Conservation (phyloP, 2,797 vertebrate genomes). For the Gymnocypris eckloni region DNA sequence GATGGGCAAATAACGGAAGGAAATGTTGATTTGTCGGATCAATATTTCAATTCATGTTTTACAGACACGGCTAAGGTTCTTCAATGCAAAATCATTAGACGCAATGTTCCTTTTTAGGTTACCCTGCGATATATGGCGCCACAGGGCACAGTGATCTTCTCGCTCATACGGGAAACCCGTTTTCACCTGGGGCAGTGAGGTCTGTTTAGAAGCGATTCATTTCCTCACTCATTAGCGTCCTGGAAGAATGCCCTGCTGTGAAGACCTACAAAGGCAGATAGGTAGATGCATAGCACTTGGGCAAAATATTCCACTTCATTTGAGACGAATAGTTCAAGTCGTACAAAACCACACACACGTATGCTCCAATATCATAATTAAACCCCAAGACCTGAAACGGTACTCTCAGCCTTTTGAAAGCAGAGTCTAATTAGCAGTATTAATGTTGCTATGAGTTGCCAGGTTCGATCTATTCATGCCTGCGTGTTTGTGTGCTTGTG, state of each 20-base stretch:
- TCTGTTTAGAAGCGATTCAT: slow-evolving; percentile 51
- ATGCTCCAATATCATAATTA: slow-evolving; percentile 51
- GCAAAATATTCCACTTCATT: slow-evolving; percentile 48
- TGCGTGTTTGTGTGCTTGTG: slow-evolving; percentile 12
- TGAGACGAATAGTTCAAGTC: slow-evolving; percentile 36
- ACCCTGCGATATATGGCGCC: background rate
- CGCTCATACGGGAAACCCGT: slow-evolving; percentile 14
- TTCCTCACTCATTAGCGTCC: slow-evolving; percentile 48
- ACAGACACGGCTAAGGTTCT: background rate
- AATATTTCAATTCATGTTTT: slow-evolving; percentile 17
- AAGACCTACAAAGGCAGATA: slow-evolving; percentile 49
- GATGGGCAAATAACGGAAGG: background rate
- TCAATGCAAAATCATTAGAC: slow-evolving; percentile 31
- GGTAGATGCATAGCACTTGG: slow-evolving; percentile 37
- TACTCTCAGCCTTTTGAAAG: slow-evolving; percentile 23
- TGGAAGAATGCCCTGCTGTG: slow-evolving; percentile 42
- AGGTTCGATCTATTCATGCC: slow-evolving; percentile 28
- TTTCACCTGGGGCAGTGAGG: slow-evolving; percentile 49
- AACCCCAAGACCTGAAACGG: slow-evolving; percentile 46
- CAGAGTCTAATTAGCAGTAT: slow-evolving; percentile 57
- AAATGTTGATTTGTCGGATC: background rate
- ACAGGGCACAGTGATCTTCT: slow-evolving; percentile 30
- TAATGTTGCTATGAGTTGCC: slow-evolving; percentile 38
- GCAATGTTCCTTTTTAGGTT: slow-evolving; percentile 29
- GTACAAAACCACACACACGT: slow-evolving; percentile 25